Percentiles rank a stretch among this genome's conserved stretches.
Conservation (phyloP, 2,888 invertebrate genomes). For the Chouioia cunea region DNA sequence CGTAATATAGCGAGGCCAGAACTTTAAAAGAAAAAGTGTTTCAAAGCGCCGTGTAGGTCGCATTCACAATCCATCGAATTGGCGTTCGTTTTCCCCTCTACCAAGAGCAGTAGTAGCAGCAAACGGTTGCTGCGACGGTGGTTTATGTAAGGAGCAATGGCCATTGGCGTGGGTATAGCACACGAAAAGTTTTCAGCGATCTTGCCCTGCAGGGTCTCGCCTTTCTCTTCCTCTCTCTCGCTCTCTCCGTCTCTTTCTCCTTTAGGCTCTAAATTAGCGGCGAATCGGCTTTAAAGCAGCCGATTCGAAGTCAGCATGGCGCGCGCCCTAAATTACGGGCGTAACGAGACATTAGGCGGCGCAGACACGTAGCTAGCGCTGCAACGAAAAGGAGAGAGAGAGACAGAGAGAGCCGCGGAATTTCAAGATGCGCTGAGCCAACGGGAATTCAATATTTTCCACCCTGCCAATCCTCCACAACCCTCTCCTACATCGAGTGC, state of each 20-base stretch:
- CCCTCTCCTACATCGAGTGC: background rate
- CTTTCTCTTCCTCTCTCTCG: too few species aligned
- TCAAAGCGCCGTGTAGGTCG: background rate
- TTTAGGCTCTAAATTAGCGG: conserved; percentile 50
- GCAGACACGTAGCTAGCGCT: conserved; percentile 53
- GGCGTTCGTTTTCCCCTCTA: conserved; percentile 11
- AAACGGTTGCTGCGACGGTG: too few species aligned
- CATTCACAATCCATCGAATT: conserved; percentile 25
- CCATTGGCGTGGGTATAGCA: conserved; percentile 3
- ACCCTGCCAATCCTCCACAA: conserved; percentile 22
- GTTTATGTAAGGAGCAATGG: background rate
- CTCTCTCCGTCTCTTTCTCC: too few species aligned
- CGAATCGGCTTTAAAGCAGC: conserved; percentile 55
- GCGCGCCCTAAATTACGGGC: conserved; percentile 54
- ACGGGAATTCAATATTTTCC: conserved; percentile 48
- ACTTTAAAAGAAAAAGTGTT: background rate
- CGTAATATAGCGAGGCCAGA: background rate
- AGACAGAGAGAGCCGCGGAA: conserved; percentile 34
- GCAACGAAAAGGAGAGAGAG: conserved; percentile 1
- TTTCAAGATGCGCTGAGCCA: conserved; percentile 46
- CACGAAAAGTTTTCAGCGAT: conserved; percentile 28
- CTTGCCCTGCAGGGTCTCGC: background rate
- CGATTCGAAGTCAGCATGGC: conserved; percentile 54
- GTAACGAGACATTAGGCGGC: conserved; percentile 57
- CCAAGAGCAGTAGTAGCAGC: too few species aligned